These are phyloP conservation scores for Hyposmocoma kahamanoa DNA, from an alignment of 1,140 invertebrate species.

Conservation along the genomic window DNA sequence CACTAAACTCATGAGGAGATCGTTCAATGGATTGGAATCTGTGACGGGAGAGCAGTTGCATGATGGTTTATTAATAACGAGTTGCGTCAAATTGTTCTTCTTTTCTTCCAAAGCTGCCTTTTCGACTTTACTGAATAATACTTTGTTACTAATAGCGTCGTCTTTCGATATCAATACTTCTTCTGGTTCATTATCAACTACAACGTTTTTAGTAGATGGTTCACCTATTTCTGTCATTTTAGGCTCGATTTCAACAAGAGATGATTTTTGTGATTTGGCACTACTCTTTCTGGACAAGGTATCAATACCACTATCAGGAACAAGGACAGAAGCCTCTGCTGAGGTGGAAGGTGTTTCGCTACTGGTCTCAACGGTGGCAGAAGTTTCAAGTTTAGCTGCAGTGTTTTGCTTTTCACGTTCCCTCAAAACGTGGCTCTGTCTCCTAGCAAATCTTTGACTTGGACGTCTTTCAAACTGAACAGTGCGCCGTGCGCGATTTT, in stretches of 20 bases:
- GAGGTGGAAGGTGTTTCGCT: conserved; percentile 52
- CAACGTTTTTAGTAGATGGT: conserved; percentile 45
- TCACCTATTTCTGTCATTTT: conserved; percentile 46
- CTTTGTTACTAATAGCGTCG: conserved; percentile 66
- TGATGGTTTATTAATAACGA: conserved; percentile 57
- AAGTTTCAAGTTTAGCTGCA: conserved; percentile 54
- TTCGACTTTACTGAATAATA: conserved; percentile 54
- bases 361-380: conserved; percentile 34
- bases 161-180: conserved; percentile 60
- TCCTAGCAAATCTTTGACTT: conserved; percentile 94
- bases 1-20: conserved; percentile 63
- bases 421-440: conserved; percentile 88
- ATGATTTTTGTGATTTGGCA: conserved; percentile 68
- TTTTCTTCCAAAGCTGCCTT: conserved; percentile 47
- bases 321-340: conserved; percentile 29
- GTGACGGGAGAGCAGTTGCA: conserved; percentile 61
- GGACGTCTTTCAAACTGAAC: conserved; percentile 97
- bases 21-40: conserved; percentile 68
- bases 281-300: conserved; percentile 67
- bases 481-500: conserved; percentile 89
- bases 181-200: conserved; percentile 47
- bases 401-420: conserved; percentile 80
- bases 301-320: conserved; percentile 51
- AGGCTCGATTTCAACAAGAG: conserved; percentile 59
- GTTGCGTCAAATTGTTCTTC: conserved; percentile 59